Base-by-base conservation (phyloP, 1,140 invertebrate species). In the Catajapyx aquilonaris region DNA sequence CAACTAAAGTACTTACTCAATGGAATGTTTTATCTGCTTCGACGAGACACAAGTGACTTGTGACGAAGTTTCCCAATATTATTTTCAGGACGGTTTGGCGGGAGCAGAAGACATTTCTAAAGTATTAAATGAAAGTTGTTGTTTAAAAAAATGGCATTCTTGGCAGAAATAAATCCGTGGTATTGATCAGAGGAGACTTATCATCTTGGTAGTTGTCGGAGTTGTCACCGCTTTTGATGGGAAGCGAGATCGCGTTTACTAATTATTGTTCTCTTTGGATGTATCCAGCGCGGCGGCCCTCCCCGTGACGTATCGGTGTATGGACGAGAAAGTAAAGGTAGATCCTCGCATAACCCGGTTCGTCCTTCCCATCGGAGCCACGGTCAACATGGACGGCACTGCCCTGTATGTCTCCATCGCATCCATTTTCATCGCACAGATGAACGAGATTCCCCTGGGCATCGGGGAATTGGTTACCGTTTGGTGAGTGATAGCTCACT, bases 351-450 rank as follows among this genome's bases (percentile, higher is more conserved):
- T 97, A 33, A 87, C 87, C 1, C 67, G 83, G 38, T 91, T 90
- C 57, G 79, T 90, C 11, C 60, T 93, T 4, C 86, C 86, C 1
- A 83, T 91, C 43, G 84, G 84, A 16, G 83, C 80, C 49, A 88
- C 86, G 43, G 76, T 90, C 45, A 93, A 93, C 56, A 88, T 88
- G 76, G 85, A 94, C 51, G 90, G 90, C 9, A 93, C 87, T 1
- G 88, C 88, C 0, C 57, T 93, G 5, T 95, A 88, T 54, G 72
- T 93, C 11, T 69, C 83, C 0, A 70, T 86, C 1, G 81, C 86
- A 3, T 78, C 81, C 23, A 72, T 91, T 42, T 95, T 94, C 55
- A 76, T 94, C 23, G 86, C 85, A 23, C 87, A 93, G 58, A 81
- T 90, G 69, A 81, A 86, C 46, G 75, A 74, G 36, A 76, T 86